Evolutionary conservation across 2,113 vertebrate genomes (phyloP).

Genomic region (Sylvilagus bachmani): DNA sequence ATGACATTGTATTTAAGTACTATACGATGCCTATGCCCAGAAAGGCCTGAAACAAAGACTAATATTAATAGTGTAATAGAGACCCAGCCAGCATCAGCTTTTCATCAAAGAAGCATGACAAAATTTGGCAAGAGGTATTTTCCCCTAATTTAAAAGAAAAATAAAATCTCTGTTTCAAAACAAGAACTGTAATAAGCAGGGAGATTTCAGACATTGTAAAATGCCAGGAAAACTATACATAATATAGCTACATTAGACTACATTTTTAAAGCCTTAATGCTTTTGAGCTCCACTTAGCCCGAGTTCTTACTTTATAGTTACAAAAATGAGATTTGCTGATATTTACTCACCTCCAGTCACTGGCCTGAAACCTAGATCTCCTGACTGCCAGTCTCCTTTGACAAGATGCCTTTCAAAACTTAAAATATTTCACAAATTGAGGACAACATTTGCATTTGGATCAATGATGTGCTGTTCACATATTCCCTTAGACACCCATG

Average conservation of each 20-base stretch:
- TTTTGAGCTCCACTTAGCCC: background rate
- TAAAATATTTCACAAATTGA: background rate
- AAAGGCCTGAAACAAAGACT: slow-evolving; percentile 15
- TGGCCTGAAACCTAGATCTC: background rate
- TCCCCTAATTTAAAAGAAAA: background rate
- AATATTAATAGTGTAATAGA: background rate
- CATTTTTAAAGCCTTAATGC: background rate
- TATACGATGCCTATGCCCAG: background rate
- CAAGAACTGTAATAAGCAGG: background rate
- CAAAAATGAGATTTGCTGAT: slow-evolving; percentile 14
- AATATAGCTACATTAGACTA: background rate
- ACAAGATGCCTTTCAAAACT: background rate
- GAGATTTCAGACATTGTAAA: background rate
- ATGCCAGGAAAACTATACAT: background rate
- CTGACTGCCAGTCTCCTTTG: background rate
- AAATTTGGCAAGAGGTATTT: background rate
- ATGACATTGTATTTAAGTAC: background rate
- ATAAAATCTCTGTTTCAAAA: background rate
- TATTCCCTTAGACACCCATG: background rate
- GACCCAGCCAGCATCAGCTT: background rate
- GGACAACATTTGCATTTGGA: slow-evolving; percentile 6
- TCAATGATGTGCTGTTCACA: background rate
- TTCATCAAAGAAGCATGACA: slow-evolving; percentile 16
- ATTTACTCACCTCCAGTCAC: background rate
- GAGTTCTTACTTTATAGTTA: background rate